Evolutionary conservation across 53 echinoderm and acorn worm genomes (phyloP).

Genomic region (Antedon mediterranea): DNA sequence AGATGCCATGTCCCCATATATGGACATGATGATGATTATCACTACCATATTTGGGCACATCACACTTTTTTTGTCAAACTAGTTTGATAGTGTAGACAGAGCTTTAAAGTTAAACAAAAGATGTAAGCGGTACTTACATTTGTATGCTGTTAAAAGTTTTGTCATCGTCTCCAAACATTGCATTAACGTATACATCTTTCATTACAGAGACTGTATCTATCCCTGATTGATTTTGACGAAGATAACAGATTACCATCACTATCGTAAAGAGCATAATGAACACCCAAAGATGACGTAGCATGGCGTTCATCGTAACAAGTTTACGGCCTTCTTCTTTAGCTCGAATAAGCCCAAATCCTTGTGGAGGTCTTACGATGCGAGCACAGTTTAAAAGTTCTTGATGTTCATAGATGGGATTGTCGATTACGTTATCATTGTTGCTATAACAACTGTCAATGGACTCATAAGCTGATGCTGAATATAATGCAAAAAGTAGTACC

Average conservation of each 20-base stretch:
- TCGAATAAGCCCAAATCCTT: background rate
- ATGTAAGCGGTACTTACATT: no score
- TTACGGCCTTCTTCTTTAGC: background rate
- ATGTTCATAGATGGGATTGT: background rate
- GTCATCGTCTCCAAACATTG: background rate
- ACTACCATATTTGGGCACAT: no score
- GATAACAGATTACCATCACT: background rate
- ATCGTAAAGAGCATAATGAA: background rate
- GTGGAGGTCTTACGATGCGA: background rate
- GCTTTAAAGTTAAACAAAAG: no score
- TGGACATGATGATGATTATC: background rate
- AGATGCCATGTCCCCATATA: background rate
- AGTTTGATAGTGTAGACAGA: no score
- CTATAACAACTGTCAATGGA: background rate
- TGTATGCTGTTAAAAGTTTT: background rate
- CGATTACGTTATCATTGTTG: background rate
- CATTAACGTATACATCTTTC: background rate
- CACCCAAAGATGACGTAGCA: background rate
- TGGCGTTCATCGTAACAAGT: background rate
- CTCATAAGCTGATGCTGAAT: background rate
- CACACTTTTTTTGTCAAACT: no score
- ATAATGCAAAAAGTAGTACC: background rate
- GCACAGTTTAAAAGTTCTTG: background rate
- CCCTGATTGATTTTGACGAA: background rate
- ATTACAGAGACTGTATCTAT: background rate